Base-by-base conservation (phyloP, 2,797 vertebrate species). In the Limosa lapponica region DNA sequence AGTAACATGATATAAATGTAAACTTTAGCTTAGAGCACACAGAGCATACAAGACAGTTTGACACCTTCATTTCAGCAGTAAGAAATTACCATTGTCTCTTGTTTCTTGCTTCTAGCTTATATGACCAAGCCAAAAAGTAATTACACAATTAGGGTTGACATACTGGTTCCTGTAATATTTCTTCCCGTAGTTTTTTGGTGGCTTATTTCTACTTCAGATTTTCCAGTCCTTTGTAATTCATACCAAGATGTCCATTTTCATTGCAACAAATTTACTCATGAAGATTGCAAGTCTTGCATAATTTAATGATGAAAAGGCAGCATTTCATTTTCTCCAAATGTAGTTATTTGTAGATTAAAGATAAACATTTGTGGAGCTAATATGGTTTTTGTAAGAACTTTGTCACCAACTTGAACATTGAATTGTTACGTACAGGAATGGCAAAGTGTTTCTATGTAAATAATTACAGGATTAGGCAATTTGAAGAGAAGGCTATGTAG, bases 121-220 rank as follows among this genome's bases (percentile, higher is more conserved):
- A 95, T 97, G 97, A 97, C 97, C 97, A 96, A 96, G 94, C 97
- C 96, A 96, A 97, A 98, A 97, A 97, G 97, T 98, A 98, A 98
- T 99, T 98, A 98, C 96, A 97, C 98, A 97, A 98, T 99, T 98
- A 97, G 97, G 98, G 95, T 95, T 98, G 98, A 98, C 97, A 89
- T 96, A 96, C 94, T 97, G 91, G 96, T 98, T 98, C 98, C 98
- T 97, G 96, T 94, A 96, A 98, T 98, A 98, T 98, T 98, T 98
- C 94, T 98, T 96, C 54, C 93, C 37, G 34, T 87, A 95, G 83
- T 81, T 97, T 96, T 96, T 97, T 96, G 89, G 93, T 82, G 58
- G 75, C 52, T 90, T 93, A 62, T 97, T 98, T 97, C 86, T 96
- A 94, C 93, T 93, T 93, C 80, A 82, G 91, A 90, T 90, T 96